Percentiles rank a stretch among this genome's conserved stretches.
These are phyloP conservation scores for Drosophila ercepeae DNA, from an alignment of 1,140 invertebrate genomes.

Conservation along the genomic window DNA sequence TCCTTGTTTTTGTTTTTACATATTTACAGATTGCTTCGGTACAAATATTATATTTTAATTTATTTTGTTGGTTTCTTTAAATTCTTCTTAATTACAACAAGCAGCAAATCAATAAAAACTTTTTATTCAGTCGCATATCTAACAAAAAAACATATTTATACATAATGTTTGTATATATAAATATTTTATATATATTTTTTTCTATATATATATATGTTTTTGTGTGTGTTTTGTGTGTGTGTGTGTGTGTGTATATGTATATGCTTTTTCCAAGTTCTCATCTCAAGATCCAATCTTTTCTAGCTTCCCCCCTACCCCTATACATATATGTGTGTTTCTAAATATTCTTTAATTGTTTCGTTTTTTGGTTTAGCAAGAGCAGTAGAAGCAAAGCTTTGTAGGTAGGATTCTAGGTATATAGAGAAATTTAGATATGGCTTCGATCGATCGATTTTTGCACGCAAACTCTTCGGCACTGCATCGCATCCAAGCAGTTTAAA, in stretches of 20 bases:
- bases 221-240: slow-evolving; percentile 38
- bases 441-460: slow-evolving; percentile 47
- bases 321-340: background rate
- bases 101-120: slow-evolving; percentile 76
- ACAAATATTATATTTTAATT: slow-evolving; percentile 60
- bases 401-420: slow-evolving; percentile 52
- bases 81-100: slow-evolving; percentile 78
- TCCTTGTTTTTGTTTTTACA: slow-evolving; percentile 64
- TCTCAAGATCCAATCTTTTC: slow-evolving; percentile 22
- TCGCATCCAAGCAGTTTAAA: slow-evolving; percentile 23
- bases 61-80: slow-evolving; percentile 34
- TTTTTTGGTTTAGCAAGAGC: slow-evolving; percentile 34
- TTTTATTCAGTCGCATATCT: slow-evolving; percentile 79
- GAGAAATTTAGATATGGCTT: slow-evolving; percentile 52
- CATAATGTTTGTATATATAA: slow-evolving; percentile 7
- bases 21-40: slow-evolving; percentile 74
- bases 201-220: slow-evolving; percentile 43
- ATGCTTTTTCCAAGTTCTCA: background rate
- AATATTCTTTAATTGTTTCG: slow-evolving; percentile 1
- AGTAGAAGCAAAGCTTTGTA: slow-evolving; percentile 50
- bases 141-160: slow-evolving; percentile 51
- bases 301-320: background rate
- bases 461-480: slow-evolving; percentile 31
- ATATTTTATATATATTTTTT: slow-evolving; percentile 33
- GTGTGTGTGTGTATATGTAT: slow-evolving; percentile 19